Evolutionary conservation across 2,113 vertebrate genomes (phyloP), one percentile per base, ranked within the genome.

Genomic region (Amia ocellicauda): DNA sequence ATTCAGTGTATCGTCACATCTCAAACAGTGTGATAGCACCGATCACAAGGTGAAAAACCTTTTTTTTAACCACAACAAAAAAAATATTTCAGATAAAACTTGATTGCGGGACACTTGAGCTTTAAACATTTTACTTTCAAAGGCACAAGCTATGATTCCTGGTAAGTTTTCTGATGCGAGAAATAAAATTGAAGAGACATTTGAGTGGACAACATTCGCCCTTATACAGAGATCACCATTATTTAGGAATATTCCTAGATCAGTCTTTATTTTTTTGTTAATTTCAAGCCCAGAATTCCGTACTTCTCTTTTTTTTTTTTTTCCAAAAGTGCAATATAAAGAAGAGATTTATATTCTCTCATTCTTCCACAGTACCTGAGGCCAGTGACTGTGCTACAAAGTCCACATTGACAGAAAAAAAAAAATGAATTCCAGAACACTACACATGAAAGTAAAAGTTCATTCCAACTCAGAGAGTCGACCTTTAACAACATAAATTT

Each of bases 121-220:
- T 87, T 90, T 85, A 82, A 89, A 88, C 85, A 84, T 88, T 90
- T 89, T 88, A 90, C 88, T 90, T 88, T 86, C 85, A 90, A 90
- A 90, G 88, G 88, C 88, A 90, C 87, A 88, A 89, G 88, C 87
- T 89, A 89, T 86, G 83, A 89, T 86, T 88, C 81, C 85, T 89
- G 89, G 87, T 86, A 87, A 88, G 88, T 87, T 84, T 85, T 84
- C 81, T 81, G 83, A 88, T 79, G 81, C 82, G 83, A 85, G 82
- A 89, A 84, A 86, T 79, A 83, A 87, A 88, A 80, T 75, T 27
- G 71, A 85, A 82, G 45, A 28, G 74, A 88, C 74, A 82, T 76
- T 66, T 75, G 85, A 83, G 84, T 80, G 50, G 51, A 75, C 66
- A 78, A 77, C 68, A 80, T 76, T 68, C 74, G 52, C 79, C 83